Percentiles rank a stretch among this genome's conserved stretches.
These are phyloP conservation scores for Drosophila yakuba DNA, from an alignment of 1,140 invertebrate genomes.

Conservation along the genomic window DNA sequence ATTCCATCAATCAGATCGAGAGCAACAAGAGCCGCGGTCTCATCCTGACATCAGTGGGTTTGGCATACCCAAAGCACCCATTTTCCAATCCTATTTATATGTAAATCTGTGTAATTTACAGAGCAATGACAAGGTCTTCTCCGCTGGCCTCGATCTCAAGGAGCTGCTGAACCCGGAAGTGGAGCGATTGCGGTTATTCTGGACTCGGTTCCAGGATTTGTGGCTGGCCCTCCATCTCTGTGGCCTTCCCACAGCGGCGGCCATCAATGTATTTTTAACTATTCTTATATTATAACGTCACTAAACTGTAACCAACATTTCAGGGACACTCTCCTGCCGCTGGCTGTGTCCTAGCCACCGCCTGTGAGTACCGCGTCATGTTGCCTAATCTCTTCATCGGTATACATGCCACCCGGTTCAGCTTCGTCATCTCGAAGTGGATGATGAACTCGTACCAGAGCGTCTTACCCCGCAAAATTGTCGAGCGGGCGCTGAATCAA, in stretches of 20 bases:
- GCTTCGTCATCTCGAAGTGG: conserved; percentile 91
- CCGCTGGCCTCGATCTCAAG: conserved; percentile 93
- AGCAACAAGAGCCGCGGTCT: conserved; percentile 90
- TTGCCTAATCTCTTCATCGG: conserved; percentile 91
- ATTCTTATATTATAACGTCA: too few species aligned
- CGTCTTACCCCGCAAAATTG: conserved; percentile 84
- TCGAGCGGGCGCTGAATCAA: conserved; percentile 90
- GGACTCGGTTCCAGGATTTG: conserved; percentile 91
- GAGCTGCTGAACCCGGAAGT: conserved; percentile 93
- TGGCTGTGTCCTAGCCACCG: conserved; percentile 91
- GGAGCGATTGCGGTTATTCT: conserved; percentile 89
- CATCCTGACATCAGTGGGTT: conserved; percentile 90
- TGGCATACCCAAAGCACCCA: background rate
- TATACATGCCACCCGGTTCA: conserved; percentile 90
- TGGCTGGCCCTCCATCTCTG: conserved; percentile 92
- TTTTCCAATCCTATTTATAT: background rate
- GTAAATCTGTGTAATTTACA: conserved; percentile 61
- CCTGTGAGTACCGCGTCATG: conserved; percentile 94
- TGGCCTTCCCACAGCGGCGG: conserved; percentile 90
- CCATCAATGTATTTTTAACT: conserved; percentile 88
- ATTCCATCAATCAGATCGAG: conserved; percentile 88
- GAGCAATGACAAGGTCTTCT: conserved; percentile 91
- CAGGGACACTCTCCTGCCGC: conserved; percentile 93
- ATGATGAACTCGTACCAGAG: conserved; percentile 87
- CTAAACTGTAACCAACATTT: background rate